Base-by-base conservation (phyloP, 1,140 invertebrate genomes). In the Rhynchophorus ferrugineus region DNA sequence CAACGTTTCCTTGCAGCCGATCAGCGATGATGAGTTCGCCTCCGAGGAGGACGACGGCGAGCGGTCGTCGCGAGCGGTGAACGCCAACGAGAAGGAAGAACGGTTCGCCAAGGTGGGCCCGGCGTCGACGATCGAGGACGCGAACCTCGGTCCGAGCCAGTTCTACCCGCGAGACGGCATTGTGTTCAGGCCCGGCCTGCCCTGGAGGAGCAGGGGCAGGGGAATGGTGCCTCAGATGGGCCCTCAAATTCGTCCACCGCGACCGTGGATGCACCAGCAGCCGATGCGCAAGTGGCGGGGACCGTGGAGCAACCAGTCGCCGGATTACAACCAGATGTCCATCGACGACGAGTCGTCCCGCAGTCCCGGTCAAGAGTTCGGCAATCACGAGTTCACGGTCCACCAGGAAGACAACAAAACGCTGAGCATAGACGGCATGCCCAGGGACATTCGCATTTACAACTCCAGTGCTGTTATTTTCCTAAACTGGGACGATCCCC, bases 381-480 rank as follows among this genome's bases (percentile, higher is more conserved):
- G 42, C 42, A n/a, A 14, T 5, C 55, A 60, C 44, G 37, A 60
- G 57, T 61, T 82, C 0, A 46, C 85, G 1, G 77, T 84, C 14
- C 77, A 83, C 8, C 71, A 78, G 19, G 73, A 77, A 45, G 83
- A 86, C 61, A 83, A 82, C 57, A 81, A 83, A 52, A 83, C 82
- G n/a, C 91, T 94, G 19, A 81, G 83, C 33, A 93, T 95, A 45
- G 91, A 95, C 66, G 82, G 83, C 2, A 70, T 84, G 20, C 79
- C 83, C 0, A 76, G 89, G 61, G 88, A 93, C 67, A 85, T 96
- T 36, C 77, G 90, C 36, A 89, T 89, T 59, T 92, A 95, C 58
- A 87, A 84, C 16, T 80, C 87, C 29, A 85, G 83, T 2, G 91
- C 90, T 1, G 78, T 94, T 14, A 83, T 91, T 3, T 84, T 95